Evolutionary conservation across 2,113 vertebrate genomes (phyloP).

Genomic region (Protobothrops flavoviridis): DNA sequence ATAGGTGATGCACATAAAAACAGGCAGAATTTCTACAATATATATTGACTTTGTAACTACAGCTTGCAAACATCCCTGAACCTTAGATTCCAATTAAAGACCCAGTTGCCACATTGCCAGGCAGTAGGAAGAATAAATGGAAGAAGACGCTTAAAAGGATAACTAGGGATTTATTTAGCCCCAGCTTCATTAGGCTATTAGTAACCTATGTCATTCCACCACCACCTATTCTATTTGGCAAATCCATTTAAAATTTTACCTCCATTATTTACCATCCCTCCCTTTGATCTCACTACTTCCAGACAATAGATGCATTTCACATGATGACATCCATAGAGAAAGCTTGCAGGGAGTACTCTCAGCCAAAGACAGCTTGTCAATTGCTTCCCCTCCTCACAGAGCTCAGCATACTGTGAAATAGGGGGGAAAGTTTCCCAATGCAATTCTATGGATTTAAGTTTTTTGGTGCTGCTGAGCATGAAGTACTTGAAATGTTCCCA

Average conservation of each 20-base stretch:
- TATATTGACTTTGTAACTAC: neutral
- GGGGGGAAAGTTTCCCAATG: neutral
- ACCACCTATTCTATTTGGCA: neutral
- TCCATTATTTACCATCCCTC: neutral
- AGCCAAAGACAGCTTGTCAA: neutral
- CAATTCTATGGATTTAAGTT: neutral
- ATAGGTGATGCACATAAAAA: neutral
- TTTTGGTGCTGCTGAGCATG: neutral
- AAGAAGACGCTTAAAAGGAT: neutral
- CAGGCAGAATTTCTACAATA: neutral
- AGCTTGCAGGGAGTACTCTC: neutral
- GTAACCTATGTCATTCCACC: neutral
- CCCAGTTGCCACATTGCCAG: neutral
- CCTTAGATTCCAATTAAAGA: neutral
- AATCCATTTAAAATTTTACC: neutral
- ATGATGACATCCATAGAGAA: neutral
- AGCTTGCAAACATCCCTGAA: neutral
- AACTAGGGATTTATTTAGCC: neutral
- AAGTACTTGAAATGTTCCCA: neutral
- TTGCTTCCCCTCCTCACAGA: neutral
- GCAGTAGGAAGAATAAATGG: neutral
- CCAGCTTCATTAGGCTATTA: neutral
- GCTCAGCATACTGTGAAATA: neutral
- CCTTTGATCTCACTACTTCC: neutral
- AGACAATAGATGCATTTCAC: neutral